Base-by-base conservation (phyloP, 53 echinoderm and acorn worm genomes). In the Mesocentrotus franciscanus region DNA sequence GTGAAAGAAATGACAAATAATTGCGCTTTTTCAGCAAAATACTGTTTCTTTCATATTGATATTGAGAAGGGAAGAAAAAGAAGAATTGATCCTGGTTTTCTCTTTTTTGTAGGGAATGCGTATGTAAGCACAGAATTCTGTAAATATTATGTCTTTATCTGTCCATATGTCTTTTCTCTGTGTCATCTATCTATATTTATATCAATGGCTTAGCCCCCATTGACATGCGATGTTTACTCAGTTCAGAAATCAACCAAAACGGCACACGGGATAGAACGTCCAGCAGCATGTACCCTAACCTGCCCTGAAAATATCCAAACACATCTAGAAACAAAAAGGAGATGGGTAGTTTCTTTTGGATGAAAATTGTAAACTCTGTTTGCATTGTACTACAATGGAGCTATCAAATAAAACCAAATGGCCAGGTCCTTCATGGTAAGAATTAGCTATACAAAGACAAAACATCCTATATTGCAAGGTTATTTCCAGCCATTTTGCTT, bases 121-220 rank as follows among this genome's bases (percentile, higher is more conserved):
- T 94, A 94, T 85, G 95, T 94, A 94, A 94, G 95, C 95, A 94
- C 95, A 94, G 95, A 94, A 94, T 94, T 94, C 85, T 94, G 95
- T 94, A 94, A 94, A 94, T 94, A 94, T 85, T 94, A 93, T 94
- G 87, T 94, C 85, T 94, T 85, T 85, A 94, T 85, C 95, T 85
- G 95, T 94, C 95, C 95, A 94, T 94, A 56, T 94, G 95, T 94
- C 87, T 85, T 66, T 85, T 94, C 87, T 85, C 87, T 94, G 95
- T 94, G 95, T 94, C 71, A 94, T 87, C 94, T 94, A 94, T 94
- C 95, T 94, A 94, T 94, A 94, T 94, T 94, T 94, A 94, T 94
- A 94, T 94, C 87, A 66, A 70, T 85, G 87, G 95, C 58, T 68
- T 87, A 81, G 85, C 95, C 71, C 95, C 95, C 95, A 94, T 94